Conservation (phyloP, 2,113 vertebrate species). For the Aegithalos caudatus region DNA sequence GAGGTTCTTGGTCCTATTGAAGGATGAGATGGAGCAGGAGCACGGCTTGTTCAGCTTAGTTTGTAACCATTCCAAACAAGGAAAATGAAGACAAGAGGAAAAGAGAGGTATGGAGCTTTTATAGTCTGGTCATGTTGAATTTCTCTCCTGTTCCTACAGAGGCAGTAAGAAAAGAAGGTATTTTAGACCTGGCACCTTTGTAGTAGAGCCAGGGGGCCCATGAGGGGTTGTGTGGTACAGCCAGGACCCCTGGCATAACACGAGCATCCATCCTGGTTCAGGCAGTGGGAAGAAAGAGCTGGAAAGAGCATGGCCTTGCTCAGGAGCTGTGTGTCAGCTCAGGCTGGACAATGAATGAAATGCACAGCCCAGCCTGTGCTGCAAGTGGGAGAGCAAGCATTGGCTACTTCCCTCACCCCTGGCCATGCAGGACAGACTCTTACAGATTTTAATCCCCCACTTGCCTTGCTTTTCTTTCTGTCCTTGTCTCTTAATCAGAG, state of each 20-base stretch:
- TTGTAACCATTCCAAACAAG: conserved; percentile 35
- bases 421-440: neutral
- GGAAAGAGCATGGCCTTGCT: neutral
- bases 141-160: neutral
- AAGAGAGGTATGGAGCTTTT: neutral
- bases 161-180: neutral
- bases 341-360: neutral
- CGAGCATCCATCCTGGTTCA: neutral
- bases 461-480: neutral
- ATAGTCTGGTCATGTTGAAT: neutral
- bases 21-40: conserved; percentile 19
- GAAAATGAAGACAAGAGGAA: neutral
- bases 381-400: neutral
- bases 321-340: fast-evolving
- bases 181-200: neutral
- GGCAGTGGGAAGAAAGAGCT: neutral
- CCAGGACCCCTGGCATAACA: neutral
- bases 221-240: neutral
- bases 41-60: conserved; percentile 11
- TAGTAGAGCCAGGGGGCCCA: neutral
- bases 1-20: neutral
- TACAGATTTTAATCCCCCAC: neutral
- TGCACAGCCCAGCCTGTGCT: neutral
- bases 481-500: neutral
- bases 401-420: neutral